A percentile compares a stretch with the other conserved stretches of the same genome.
phyloP scores from a whole-genome alignment of 1,140 invertebrate genomes.

The Amphibalanus amphitrite region DNA sequence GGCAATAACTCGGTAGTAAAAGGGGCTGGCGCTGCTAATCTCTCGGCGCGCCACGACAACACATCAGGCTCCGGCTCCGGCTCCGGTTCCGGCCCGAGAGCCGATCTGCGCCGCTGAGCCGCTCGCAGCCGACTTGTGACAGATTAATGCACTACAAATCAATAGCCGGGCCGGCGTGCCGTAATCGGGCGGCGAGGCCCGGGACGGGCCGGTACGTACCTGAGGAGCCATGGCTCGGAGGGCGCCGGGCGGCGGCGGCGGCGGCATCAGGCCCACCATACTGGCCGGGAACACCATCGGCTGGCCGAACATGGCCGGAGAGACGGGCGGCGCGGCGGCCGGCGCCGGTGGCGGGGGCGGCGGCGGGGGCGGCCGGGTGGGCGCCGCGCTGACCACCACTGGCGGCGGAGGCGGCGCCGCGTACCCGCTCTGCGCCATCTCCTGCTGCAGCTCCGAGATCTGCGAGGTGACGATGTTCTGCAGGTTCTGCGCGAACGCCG shows the following conservation, averaged over 20 bases:
- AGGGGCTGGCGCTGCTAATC: too few relatives aligned
- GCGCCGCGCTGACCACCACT: not conserved
- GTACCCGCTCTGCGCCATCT: conserved; percentile 13
- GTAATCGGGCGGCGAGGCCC: not conserved
- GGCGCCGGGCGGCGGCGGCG: not conserved
- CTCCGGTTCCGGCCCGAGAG: too few relatives aligned
- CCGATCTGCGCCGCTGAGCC: too few relatives aligned
- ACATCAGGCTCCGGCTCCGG: too few relatives aligned
- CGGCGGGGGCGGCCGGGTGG: too few relatives aligned
- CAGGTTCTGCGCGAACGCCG: conserved; percentile 34
- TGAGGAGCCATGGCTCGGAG: not conserved
- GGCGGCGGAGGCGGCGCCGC: conserved; percentile 5
- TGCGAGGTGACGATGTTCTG: conserved; percentile 31
- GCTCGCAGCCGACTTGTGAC: too few relatives aligned
- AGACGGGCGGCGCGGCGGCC: conserved; percentile 10
- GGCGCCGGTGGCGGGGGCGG: too few relatives aligned
- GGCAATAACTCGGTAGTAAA: too few relatives aligned
- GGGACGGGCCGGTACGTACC: not conserved
- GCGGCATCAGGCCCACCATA: not conserved
- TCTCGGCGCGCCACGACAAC: too few relatives aligned
- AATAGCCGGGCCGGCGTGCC: too few relatives aligned
- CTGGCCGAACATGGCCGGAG: not conserved
- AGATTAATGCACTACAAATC: too few relatives aligned
- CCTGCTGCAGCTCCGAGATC: conserved; percentile 25
- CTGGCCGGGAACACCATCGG: not conserved